Evolutionary conservation across 2,797 vertebrate species (phyloP).

Genomic region (Allobates femoralis): DNA sequence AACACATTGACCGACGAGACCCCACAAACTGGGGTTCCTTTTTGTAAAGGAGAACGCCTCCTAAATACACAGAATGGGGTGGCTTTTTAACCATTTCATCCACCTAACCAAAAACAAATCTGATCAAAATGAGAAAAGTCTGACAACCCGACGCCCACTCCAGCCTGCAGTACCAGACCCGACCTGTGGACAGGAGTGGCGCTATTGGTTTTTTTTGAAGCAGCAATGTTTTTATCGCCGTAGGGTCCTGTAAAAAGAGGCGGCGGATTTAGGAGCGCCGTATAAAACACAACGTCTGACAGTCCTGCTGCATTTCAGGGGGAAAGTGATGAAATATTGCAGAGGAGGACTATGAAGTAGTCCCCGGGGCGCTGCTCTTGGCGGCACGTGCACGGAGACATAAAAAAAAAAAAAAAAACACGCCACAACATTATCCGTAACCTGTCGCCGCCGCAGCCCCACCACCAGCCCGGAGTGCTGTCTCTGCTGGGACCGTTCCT

Average conservation of each 20-base stretch:
- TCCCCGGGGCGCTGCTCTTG: constrained; percentile 76
- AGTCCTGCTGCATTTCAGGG: constrained; percentile 70
- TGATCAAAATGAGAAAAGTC: too few relatives aligned
- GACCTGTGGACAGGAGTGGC: not conserved
- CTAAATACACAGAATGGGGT: too few relatives aligned
- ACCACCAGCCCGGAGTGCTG: constrained; percentile 73
- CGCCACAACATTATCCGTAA: constrained; percentile 87
- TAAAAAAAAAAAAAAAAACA: constrained; percentile 80
- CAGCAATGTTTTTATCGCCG: not conserved
- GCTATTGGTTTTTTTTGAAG: not conserved
- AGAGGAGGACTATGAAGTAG: constrained; percentile 66
- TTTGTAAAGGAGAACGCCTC: too few relatives aligned
- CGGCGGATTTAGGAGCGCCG: constrained; percentile 30
- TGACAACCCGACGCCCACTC: too few relatives aligned
- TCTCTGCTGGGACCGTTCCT: constrained; percentile 81
- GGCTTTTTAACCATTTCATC: too few relatives aligned
- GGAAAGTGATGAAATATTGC: constrained; percentile 77
- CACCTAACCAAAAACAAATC: too few relatives aligned
- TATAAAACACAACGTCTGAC: constrained; percentile 43
- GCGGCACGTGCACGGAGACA: constrained; percentile 74
- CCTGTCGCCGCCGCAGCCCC: constrained; percentile 80
- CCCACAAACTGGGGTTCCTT: too few relatives aligned
- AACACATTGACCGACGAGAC: too few relatives aligned
- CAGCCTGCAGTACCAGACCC: not conserved
- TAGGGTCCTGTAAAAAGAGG: constrained; percentile 20